Base-by-base conservation (phyloP, 2,797 vertebrate species). In the Loris lydekkerianus region DNA sequence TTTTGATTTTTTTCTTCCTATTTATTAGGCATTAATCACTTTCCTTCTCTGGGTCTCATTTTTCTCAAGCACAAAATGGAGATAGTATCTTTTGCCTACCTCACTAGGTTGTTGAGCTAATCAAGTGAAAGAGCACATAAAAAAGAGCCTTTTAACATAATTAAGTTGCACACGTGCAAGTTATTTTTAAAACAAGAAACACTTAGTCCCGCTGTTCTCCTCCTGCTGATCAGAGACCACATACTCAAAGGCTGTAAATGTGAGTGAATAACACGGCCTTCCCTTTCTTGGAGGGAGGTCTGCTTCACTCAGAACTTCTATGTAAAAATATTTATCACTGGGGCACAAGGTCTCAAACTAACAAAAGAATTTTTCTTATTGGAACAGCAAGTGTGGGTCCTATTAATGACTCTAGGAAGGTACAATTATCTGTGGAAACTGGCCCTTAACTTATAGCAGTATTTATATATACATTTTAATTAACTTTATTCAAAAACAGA, bases 141-240 rank as follows among this genome's bases (percentile, higher is more conserved):
- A 37, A 89, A 89, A 76, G 9, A n/a, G 18, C 3, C 49, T 94
- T 91, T 93, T 46, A 75, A 94, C 85, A 69, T 82, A 81, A 91
- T 58, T 80, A 90, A 75, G 20, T 72, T 86, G 37, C n/a, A 53
- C 18, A 10, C 18, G 13, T 2, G 2, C 49, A 77, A 63, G 31
- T 56, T 53, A 86, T 69, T 84, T 94, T 94, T 85, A 49, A 87
- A 92, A 84, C 25, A 67, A 80, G 63, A 89, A 95, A 34, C 60
- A 40, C 15, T 73, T 69, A 18, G 1, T 69, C 46, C 78, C 69
- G 15, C 2, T 86, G 1, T n/a, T 75, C 2, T 75, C 63, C 43
- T 78, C 18, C 21, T 49, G 49, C 43, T 31, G 14, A 17, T 69
- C 3, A 67, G 76, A 82, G 73, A 63, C 34, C 31, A 46, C 9